Base-by-base conservation (phyloP, 2,888 invertebrate species). In the Chymomyza procnemis region DNA sequence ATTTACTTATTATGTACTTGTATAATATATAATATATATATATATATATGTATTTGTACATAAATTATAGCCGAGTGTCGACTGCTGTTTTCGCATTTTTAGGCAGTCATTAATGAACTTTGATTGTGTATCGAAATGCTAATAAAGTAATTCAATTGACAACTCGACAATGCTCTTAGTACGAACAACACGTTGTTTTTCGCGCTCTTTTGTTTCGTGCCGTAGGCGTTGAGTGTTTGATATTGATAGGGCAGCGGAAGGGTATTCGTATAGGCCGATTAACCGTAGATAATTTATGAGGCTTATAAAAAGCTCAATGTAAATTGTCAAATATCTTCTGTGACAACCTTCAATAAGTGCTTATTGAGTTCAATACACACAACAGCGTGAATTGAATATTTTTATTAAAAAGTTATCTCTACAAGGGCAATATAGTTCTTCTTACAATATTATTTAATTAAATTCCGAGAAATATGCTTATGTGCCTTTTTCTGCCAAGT, bases 91-190 rank as follows among this genome's bases (percentile, higher is more conserved):
- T 48, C 48, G 48, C 48, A 48, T 48, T 48, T n/a, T 50, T 50
- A 18, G 50, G 50, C 50, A 50, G 50, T 50, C 50, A 50, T 50
- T 50, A 50, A 50, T 50, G 50, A 50, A 50, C 50, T 50, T n/a
- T 50, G 19, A 16, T 50, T 50, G 50, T 50, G 50, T 19, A 50
- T 50, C 19, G 16, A 18, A 18, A 50, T 19, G 50, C 18, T 19
- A 16, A 50, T 50, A 50, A 50, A 50, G 19, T 50, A 50, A 50
- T 50, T 50, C 50, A 50, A 50, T 50, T 50, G 50, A 50, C 50
- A 19, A 41, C 4, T 19, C 14, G 50, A 50, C 50, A 50, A 50
- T 8, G 50, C 19, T 16, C 19, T 18, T n/a, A 19, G 50, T 18
- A 19, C 50, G n/a, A 6, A 1, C 50, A 50, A 50, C 50, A 50